Conservation (phyloP, 92 coral and sea anemone genomes). For the Desmophyllum pertusum region DNA sequence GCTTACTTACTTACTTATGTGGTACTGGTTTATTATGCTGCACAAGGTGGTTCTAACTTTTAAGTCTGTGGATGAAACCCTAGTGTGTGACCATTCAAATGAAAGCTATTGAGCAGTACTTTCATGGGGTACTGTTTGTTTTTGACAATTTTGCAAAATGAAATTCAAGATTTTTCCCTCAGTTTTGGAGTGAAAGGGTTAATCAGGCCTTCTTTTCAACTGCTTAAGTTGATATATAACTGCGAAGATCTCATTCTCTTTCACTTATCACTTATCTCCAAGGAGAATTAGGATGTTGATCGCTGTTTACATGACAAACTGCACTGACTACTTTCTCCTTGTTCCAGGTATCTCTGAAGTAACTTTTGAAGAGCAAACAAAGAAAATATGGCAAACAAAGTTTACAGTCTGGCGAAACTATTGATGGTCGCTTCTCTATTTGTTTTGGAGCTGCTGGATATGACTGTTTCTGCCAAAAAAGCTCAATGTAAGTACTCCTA, state of each 20-base stretch:
- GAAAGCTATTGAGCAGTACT: no score
- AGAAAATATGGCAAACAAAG: not conserved
- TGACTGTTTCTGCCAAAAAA: not conserved
- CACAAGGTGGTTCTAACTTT: not conserved
- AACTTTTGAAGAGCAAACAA: not conserved
- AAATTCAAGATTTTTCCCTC: no score
- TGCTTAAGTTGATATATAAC: no score
- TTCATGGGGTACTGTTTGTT: no score
- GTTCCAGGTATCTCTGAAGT: not conserved
- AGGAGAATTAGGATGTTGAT: no score
- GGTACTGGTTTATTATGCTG: not conserved
- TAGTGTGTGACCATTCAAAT: no score
- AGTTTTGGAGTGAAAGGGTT: no score
- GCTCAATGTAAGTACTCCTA: constrained; percentile 15
- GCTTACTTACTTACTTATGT: no score
- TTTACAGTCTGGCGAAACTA: not conserved
- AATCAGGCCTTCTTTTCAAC: no score
- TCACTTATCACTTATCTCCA: not conserved
- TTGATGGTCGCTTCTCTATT: not conserved
- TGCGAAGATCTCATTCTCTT: no score
- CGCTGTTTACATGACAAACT: not conserved
- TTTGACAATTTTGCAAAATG: no score
- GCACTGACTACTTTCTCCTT: not conserved
- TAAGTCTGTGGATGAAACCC: not conserved
- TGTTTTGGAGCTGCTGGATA: constrained; percentile 10